These are phyloP conservation scores for Lamellibrachia columna DNA, from an alignment of 2,888 invertebrate species.

Conservation along the genomic window DNA sequence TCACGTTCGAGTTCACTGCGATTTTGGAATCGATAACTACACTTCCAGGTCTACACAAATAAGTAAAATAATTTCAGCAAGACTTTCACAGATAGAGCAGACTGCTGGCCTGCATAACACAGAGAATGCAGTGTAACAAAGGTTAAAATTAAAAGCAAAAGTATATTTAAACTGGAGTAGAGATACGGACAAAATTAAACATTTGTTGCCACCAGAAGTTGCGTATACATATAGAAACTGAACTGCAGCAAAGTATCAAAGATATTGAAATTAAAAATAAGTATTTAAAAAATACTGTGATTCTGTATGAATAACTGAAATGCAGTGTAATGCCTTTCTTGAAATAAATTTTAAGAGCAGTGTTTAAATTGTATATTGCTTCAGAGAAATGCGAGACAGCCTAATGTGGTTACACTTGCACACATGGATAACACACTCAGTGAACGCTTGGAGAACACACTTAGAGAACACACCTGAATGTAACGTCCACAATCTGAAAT, in stretches of 20 bases:
- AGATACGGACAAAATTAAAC: not conserved
- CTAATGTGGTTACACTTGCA: not conserved
- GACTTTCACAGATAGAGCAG: not conserved
- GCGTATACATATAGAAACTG: not conserved
- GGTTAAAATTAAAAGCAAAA: not conserved
- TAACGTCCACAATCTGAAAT: not conserved
- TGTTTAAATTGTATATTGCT: not conserved
- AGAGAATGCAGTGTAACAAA: not conserved
- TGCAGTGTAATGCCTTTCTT: no score
- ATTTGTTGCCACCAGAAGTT: not conserved
- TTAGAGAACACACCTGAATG: not conserved
- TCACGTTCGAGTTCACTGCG: not conserved
- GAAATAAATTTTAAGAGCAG: not conserved
- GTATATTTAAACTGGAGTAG: not conserved
- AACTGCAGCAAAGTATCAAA: no score
- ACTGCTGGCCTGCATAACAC: not conserved
- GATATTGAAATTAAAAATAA: no score
- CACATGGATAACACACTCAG: no score
- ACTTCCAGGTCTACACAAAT: not conserved
- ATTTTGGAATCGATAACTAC: not conserved
- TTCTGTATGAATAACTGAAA: not conserved
- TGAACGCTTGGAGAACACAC: no score
- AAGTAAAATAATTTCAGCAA: not conserved
- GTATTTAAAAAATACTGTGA: not conserved
- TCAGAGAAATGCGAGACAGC: not conserved